phyloP scores from a whole-genome alignment of 2,113 vertebrate species.

The Protobothrops mucrosquamatus region DNA sequence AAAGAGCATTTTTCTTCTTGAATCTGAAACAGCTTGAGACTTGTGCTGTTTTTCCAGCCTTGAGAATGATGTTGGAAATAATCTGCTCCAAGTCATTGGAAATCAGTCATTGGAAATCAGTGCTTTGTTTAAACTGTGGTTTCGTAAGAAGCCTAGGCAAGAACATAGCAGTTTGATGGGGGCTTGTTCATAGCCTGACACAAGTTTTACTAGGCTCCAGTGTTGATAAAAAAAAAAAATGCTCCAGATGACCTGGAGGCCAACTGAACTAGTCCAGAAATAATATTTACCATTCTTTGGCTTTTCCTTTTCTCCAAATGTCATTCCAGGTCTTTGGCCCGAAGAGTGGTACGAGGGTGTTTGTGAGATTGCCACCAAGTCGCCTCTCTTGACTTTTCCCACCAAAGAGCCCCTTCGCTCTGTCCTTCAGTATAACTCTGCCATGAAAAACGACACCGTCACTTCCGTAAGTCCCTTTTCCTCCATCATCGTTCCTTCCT shows the following conservation, averaged over 20 bases:
- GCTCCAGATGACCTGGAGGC: neutral
- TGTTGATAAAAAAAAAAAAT: neutral
- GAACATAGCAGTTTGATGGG: neutral
- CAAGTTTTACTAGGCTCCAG: neutral
- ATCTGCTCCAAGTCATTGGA: neutral
- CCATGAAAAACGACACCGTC: conserved; percentile 95
- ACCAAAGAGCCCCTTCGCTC: conserved; percentile 94
- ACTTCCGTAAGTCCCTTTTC: conserved; percentile 74
- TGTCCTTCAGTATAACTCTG: conserved; percentile 95
- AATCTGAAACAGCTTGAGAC: no score
- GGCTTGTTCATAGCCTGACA: neutral
- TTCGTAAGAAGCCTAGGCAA: neutral
- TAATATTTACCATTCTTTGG: neutral
- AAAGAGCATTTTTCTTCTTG: neutral
- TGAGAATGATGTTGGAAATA: neutral
- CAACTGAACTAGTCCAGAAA: neutral
- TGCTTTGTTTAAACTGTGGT: neutral
- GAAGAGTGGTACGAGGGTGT: conserved; percentile 98
- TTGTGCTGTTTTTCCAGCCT: neutral
- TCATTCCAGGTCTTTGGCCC: conserved; percentile 88
- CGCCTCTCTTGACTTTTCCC: conserved; percentile 92
- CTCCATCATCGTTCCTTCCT: neutral
- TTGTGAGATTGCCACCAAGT: conserved; percentile 96
- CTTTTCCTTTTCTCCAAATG: neutral
- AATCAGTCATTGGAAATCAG: neutral